Conservation (phyloP, 2,888 invertebrate species). For the Hyposoter didymator region DNA sequence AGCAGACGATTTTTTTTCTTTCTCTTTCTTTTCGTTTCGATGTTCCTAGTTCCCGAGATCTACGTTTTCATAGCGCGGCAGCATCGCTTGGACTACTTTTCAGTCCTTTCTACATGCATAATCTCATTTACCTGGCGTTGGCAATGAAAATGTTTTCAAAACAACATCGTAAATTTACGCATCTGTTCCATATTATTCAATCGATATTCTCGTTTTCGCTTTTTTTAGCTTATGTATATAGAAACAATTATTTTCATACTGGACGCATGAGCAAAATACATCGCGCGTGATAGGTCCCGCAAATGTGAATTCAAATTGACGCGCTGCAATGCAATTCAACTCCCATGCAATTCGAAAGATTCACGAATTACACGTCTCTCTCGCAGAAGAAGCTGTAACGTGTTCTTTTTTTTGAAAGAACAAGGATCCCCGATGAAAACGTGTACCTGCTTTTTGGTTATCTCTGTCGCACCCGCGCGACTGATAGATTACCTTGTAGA, state of each 20-base stretch:
- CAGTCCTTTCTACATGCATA: neutral
- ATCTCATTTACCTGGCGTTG: neutral
- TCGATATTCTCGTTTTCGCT: neutral
- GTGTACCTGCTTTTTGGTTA: neutral
- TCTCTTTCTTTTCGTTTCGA: neutral
- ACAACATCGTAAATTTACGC: neutral
- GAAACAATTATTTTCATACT: neutral
- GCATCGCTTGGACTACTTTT: constrained; percentile 4
- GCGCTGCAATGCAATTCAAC: neutral
- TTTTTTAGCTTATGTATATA: neutral
- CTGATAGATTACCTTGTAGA: neutral
- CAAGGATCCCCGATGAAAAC: constrained; percentile 3
- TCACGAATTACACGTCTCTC: too few relatives aligned
- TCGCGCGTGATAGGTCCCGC: neutral
- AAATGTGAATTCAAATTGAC: neutral
- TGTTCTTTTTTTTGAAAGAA: neutral
- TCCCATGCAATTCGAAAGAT: neutral
- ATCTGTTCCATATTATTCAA: neutral
- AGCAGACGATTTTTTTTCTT: constrained; percentile 65
- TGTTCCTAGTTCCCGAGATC: neutral
- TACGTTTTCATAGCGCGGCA: constrained; percentile 5
- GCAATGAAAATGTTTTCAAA: neutral
- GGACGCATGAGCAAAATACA: neutral
- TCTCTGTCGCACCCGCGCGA: neutral
- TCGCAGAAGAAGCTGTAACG: too few relatives aligned